Conservation (phyloP, 2,797 vertebrate genomes). For the Halcyon chelicuti region DNA sequence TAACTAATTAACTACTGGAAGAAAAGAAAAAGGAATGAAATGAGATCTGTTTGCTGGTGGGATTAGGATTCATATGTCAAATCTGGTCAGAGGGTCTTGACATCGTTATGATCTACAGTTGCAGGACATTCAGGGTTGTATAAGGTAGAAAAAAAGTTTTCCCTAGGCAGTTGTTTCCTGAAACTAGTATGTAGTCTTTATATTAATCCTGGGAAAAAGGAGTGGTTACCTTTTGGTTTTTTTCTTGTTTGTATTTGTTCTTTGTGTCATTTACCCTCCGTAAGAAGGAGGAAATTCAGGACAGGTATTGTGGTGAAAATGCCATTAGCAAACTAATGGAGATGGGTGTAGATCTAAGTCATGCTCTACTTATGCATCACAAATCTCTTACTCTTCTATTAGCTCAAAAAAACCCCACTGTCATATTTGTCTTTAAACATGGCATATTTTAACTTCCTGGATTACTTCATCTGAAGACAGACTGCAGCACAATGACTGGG, state of each 20-base stretch:
- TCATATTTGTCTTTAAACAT: not conserved
- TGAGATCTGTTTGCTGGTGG: not conserved
- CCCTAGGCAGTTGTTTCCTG: not conserved
- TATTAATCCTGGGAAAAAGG: not conserved
- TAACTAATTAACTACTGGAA: not conserved
- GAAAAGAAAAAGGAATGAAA: not conserved
- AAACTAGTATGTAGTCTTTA: not conserved
- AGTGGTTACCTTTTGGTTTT: not conserved
- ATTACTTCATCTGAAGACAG: not conserved
- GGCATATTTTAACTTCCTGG: not conserved
- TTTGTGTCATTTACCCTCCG: not conserved
- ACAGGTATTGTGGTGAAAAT: not conserved
- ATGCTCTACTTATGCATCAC: not conserved
- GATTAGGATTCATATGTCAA: not conserved
- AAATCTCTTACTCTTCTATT: not conserved
- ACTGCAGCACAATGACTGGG: not conserved
- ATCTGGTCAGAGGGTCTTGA: not conserved
- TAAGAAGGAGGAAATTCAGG: not conserved
- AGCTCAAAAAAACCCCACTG: accelerated
- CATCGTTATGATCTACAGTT: not conserved
- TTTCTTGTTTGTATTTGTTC: not conserved
- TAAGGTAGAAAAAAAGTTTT: not conserved
- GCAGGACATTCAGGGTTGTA: not conserved
- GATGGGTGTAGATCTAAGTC: not conserved
- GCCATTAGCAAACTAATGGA: not conserved